These are phyloP conservation scores for Myopa tessellatipennis DNA, from an alignment of 2,888 invertebrate species.

Conservation along the genomic window DNA sequence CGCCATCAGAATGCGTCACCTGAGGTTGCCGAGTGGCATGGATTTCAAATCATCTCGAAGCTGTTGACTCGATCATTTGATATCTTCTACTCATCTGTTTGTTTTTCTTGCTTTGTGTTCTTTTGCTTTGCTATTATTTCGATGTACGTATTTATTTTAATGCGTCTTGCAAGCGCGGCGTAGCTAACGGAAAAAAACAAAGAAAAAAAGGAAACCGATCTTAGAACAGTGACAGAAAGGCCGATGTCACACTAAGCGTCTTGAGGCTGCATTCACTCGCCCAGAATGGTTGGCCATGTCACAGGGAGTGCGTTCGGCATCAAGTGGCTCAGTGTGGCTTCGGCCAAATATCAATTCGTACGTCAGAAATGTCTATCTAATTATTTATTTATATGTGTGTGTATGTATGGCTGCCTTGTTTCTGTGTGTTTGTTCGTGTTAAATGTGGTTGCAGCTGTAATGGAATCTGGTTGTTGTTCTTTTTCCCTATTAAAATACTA, in stretches of 20 bases:
- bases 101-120: neutral
- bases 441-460: constrained; percentile 30
- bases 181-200: too few species aligned
- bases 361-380: too few species aligned
- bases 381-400: constrained; percentile 5
- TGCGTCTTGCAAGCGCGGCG: neutral
- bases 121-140: neutral
- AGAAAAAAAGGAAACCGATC: too few species aligned
- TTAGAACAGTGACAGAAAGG: too few species aligned
- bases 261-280: too few species aligned
- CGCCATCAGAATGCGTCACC: constrained; percentile 11
- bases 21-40: neutral
- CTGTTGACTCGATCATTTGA: neutral
- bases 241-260: too few species aligned
- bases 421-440: neutral
- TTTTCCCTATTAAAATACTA: constrained; percentile 10
- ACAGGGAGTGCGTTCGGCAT: too few species aligned
- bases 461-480: constrained; percentile 2
- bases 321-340: too few species aligned
- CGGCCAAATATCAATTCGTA: too few species aligned
- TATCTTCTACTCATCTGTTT: neutral
- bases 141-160: neutral
- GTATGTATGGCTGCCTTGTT: neutral
- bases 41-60: constrained; percentile 6
- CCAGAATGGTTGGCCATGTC: too few species aligned